Base-by-base conservation (phyloP, 2,113 vertebrate genomes). In the Pyxicephalus adspersus region DNA sequence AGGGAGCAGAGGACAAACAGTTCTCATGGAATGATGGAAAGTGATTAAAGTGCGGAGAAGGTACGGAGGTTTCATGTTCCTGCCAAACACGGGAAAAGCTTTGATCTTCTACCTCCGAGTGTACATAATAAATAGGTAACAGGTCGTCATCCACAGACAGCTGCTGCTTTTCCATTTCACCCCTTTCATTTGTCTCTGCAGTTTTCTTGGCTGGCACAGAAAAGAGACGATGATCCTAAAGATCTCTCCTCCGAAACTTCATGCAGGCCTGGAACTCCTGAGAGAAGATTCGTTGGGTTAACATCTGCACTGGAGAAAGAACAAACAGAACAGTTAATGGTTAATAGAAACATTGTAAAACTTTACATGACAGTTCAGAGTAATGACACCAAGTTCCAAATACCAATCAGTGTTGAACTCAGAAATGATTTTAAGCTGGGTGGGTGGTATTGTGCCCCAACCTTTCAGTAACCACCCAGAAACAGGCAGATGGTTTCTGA, bases 111-210 rank as follows among this genome's bases (percentile, higher is more conserved):
- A 71, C 1, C 54, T 52, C 38, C 19, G 38, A 28, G 23, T 45
- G 31, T 25, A 29, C 28, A 45, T 64, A 74, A 64, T 63, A 73
- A 54, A 72, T 52, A 26, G 79, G 79, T 3, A 81, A 55, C 28
- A 64, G 57, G 26, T 73, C 79, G 20, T 64, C 68, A 74, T 74
- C 68, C 65, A 79, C 54, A 16, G 64, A 67, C 29, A 81, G 68
- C 68, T 74, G 79, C 45, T 74, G 28, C 51, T 81, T 34, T 81
- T 81, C 79, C 79, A 81, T 81, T 52, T 81, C 79, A 73, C 79
- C 28, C 50, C 34, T 50, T 34, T 73, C 79, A 81, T 81, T 81
- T 73, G 79, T 64, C 61, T 57, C 55, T 23, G 1, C 22, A 17
- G 20, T 26, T 38, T 31, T 74, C 29, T 26, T 31, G 50, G 34